These are phyloP conservation scores for Zosterops japonicus DNA, from an alignment of 2,113 vertebrate genomes.

Conservation along the genomic window DNA sequence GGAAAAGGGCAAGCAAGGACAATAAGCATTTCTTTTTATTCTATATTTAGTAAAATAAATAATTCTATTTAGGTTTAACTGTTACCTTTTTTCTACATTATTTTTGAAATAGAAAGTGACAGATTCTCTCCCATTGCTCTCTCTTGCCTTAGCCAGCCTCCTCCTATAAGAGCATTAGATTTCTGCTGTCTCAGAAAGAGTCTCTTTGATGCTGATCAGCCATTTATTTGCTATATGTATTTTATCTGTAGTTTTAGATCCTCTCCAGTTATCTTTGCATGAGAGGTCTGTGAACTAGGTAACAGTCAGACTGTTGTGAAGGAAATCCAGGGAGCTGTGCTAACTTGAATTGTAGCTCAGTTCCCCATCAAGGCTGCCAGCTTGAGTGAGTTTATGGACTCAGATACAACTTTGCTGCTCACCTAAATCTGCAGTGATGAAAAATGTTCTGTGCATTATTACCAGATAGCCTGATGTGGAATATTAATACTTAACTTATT, in stretches of 20 bases:
- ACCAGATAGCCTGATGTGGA: not conserved
- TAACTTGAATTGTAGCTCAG: not conserved
- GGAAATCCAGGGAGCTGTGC: not conserved
- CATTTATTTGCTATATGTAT: not conserved
- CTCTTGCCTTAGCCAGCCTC: not conserved
- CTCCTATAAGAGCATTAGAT: not conserved
- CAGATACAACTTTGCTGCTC: not conserved
- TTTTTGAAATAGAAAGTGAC: not conserved
- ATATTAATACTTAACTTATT: not conserved
- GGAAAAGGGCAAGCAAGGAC: not conserved
- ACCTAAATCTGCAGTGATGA: not conserved
- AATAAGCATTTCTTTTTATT: not conserved
- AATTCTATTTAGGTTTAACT: not conserved
- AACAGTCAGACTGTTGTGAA: not conserved
- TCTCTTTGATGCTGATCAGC: not conserved
- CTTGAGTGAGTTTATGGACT: not conserved
- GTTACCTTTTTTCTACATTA: not conserved
- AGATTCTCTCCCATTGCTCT: not conserved
- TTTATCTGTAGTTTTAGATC: not conserved
- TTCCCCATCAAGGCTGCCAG: not conserved
- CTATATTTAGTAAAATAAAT: not conserved
- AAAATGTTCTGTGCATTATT: not conserved
- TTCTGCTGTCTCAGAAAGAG: not conserved
- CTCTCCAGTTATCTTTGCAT: not conserved
- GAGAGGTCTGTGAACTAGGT: not conserved